Evolutionary conservation across 2,888 invertebrate species (phyloP).

Genomic region (Troides aeacus): DNA sequence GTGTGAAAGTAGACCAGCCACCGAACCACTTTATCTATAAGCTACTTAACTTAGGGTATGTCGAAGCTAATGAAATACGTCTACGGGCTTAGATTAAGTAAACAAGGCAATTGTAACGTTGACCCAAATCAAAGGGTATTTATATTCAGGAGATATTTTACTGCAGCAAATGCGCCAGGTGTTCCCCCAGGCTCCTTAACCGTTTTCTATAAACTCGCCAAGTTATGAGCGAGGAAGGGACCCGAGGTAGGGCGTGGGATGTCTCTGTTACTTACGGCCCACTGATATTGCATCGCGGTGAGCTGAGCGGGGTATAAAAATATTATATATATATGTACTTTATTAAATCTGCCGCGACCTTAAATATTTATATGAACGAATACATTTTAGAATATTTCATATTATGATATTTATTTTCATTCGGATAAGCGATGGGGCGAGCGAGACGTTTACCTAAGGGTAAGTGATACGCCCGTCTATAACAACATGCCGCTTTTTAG

Average conservation of each 20-base stretch:
- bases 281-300: slow-evolving; percentile 28
- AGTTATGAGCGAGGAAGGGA: slow-evolving; percentile 26
- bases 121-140: slow-evolving; percentile 22
- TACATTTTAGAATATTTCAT: neutral
- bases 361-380: neutral
- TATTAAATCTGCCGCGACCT: slow-evolving; percentile 20
- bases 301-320: slow-evolving; percentile 26
- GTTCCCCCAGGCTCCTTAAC: slow-evolving; percentile 24
- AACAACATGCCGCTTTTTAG: too few species aligned
- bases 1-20: too few species aligned
- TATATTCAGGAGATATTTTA: slow-evolving; percentile 28
- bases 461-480: too few species aligned
- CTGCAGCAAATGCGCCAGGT: slow-evolving; percentile 24
- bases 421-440: too few species aligned
- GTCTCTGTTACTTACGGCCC: slow-evolving; percentile 29
- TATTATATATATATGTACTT: slow-evolving; percentile 27
- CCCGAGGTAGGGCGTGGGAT: slow-evolving; percentile 21
- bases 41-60: neutral
- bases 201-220: slow-evolving; percentile 30
- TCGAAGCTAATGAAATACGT: neutral
- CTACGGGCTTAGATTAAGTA: neutral
- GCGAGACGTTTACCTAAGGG: too few species aligned
- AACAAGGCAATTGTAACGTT: slow-evolving; percentile 6
- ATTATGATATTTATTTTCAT: too few species aligned
- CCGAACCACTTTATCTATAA: neutral